These are phyloP conservation scores for Mustela nigripes DNA, from an alignment of 2,113 vertebrate genomes.

Conservation along the genomic window DNA sequence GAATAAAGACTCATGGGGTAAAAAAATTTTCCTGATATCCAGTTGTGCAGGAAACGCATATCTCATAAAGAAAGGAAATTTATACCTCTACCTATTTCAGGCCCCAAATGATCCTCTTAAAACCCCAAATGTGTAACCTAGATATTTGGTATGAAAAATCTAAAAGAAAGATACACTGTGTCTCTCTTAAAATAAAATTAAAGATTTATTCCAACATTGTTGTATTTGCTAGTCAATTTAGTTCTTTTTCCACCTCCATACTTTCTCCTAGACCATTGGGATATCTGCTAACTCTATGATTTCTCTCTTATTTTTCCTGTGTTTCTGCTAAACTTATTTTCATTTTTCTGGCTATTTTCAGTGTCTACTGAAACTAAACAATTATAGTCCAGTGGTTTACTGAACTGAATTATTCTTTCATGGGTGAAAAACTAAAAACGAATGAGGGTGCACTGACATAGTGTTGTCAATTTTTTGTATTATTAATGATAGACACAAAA, in stretches of 20 bases:
- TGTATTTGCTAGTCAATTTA: slow-evolving; percentile 40
- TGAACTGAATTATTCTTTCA: slow-evolving; percentile 35
- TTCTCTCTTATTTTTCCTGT: neutral
- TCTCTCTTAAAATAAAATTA: slow-evolving; percentile 38
- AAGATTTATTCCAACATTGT: neutral
- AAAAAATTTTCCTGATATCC: neutral
- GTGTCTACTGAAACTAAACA: neutral
- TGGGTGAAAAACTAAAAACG: neutral
- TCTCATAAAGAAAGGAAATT: neutral
- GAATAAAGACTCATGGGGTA: neutral
- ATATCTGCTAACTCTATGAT: slow-evolving; percentile 39
- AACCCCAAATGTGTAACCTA: neutral
- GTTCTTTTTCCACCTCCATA: neutral
- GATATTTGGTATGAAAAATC: neutral
- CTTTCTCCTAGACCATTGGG: neutral
- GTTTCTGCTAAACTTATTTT: neutral
- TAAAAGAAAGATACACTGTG: neutral
- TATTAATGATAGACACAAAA: neutral
- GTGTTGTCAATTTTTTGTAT: neutral
- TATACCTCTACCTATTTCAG: neutral
- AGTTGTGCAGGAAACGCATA: neutral
- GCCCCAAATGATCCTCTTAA: neutral
- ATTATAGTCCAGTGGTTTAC: neutral
- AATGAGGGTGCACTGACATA: neutral
- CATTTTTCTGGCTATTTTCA: slow-evolving; percentile 48